These are phyloP conservation scores for Bombus cullumanus DNA, from an alignment of 1,140 invertebrate genomes.

Conservation along the genomic window DNA sequence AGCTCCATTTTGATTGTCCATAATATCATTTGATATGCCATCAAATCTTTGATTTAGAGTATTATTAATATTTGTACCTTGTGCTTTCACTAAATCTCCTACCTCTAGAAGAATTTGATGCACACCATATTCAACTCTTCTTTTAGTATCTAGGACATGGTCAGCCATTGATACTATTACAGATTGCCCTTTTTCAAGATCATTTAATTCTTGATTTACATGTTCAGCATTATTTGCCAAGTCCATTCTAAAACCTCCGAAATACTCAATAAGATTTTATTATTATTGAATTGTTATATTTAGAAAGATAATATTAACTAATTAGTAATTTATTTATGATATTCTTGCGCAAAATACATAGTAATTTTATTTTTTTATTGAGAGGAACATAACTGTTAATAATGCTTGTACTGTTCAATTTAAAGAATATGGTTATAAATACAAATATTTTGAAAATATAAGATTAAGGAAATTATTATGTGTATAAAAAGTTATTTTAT, in stretches of 20 bases:
- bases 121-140: constrained; percentile 92
- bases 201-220: constrained; percentile 80
- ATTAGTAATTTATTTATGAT: background rate
- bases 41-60: constrained; percentile 89
- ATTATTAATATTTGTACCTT: constrained; percentile 86
- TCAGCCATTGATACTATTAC: constrained; percentile 93
- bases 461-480: background rate
- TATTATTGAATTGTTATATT: background rate
- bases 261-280: constrained; percentile 4
- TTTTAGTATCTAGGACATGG: constrained; percentile 92
- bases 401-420: too few relatives aligned
- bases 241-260: constrained; percentile 67
- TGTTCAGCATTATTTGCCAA: constrained; percentile 77
- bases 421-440: too few relatives aligned
- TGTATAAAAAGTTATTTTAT: background rate
- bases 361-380: background rate
- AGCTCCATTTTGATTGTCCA: constrained; percentile 89
- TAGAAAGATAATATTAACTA: background rate
- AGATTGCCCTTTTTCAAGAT: constrained; percentile 89
- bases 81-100: constrained; percentile 87
- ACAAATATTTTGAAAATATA: background rate
- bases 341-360: background rate
- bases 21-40: constrained; percentile 86
- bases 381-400: too few relatives aligned
- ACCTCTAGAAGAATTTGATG: constrained; percentile 93